Percentiles rank a stretch among this genome's conserved stretches.
Conservation (phyloP, 2,113 vertebrate species). For the Aegypius monachus region DNA sequence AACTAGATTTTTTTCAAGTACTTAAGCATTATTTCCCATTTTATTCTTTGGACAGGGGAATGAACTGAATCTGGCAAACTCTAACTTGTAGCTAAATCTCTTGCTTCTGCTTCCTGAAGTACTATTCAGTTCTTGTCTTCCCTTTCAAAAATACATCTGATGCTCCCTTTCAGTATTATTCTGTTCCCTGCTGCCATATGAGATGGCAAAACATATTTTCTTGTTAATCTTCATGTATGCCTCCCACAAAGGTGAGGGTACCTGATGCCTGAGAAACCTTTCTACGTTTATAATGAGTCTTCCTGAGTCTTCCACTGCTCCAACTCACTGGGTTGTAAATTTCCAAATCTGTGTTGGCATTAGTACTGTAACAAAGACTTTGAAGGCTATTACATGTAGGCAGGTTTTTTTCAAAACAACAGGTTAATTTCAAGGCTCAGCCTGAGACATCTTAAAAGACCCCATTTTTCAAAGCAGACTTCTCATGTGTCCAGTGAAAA, state of each 20-base stretch:
- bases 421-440: not conserved
- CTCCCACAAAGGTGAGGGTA: not conserved
- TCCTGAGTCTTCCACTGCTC: not conserved
- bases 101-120: not conserved
- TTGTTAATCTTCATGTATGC: not conserved
- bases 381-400: not conserved
- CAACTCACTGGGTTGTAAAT: not conserved
- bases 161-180: not conserved
- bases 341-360: not conserved
- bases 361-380: not conserved
- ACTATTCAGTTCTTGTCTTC: not conserved
- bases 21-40: not conserved
- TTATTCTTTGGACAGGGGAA: not conserved
- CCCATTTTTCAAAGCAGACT: not conserved
- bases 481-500: not conserved
- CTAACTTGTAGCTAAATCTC: not conserved
- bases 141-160: not conserved
- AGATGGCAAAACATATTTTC: not conserved
- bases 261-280: not conserved
- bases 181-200: not conserved
- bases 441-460: not conserved
- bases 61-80: not conserved
- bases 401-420: not conserved
- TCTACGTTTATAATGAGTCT: not conserved
- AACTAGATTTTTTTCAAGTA: not conserved